Conservation (phyloP, 2,797 vertebrate genomes). For the Ispidina lecontei region DNA sequence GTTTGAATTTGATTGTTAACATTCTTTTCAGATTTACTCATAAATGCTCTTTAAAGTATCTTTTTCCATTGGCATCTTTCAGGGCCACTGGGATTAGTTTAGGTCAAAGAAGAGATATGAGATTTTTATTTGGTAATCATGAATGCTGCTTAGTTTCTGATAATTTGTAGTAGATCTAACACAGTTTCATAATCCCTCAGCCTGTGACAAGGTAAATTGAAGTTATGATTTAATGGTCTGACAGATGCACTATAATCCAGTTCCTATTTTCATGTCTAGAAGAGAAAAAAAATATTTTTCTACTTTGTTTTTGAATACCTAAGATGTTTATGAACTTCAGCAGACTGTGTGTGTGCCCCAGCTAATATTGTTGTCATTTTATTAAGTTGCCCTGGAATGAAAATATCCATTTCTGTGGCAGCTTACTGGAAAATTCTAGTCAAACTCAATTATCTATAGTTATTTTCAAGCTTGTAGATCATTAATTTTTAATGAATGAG, state of each 20-base stretch:
- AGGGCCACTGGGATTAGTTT: conserved; percentile 16
- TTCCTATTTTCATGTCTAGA: conserved; percentile 23
- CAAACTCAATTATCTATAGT: conserved; percentile 46
- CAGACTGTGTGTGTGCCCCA: not conserved
- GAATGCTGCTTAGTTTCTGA: conserved; percentile 28
- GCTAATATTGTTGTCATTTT: conserved; percentile 42
- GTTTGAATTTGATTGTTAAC: conserved; percentile 55
- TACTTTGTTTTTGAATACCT: conserved; percentile 9
- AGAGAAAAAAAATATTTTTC: conserved; percentile 32
- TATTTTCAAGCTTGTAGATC: conserved; percentile 56
- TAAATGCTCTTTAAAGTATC: conserved; percentile 39
- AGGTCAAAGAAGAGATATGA: conserved; percentile 37
- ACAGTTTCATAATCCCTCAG: conserved; percentile 8
- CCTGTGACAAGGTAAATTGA: conserved; percentile 12
- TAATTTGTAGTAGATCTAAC: conserved; percentile 15
- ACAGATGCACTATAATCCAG: not conserved
- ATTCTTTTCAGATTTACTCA: conserved; percentile 34
- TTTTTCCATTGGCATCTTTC: conserved; percentile 37
- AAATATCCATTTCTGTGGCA: conserved; percentile 44
- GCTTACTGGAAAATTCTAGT: conserved; percentile 50
- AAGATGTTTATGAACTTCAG: conserved; percentile 3
- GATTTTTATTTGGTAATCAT: conserved; percentile 49
- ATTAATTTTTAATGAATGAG: conserved; percentile 63
- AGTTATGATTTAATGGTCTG: conserved; percentile 11
- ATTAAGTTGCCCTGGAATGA: conserved; percentile 29